Percentiles rank a stretch among this genome's conserved stretches.
These are phyloP conservation scores for Halocaridina rubra DNA, from an alignment of 2,888 invertebrate genomes.

Conservation along the genomic window DNA sequence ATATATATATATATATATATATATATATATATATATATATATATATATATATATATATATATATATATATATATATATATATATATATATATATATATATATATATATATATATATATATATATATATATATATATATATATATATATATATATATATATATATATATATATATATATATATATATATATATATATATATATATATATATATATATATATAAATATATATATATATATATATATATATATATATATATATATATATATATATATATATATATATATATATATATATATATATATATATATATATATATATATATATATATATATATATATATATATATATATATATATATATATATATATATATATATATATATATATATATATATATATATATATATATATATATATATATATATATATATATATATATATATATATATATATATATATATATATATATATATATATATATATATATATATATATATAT, in stretches of 20 bases:
- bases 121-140: neutral
- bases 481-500: neutral
- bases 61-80: neutral
- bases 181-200: neutral
- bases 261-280: neutral
- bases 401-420: neutral
- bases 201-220: neutral
- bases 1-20: neutral
- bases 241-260: neutral
- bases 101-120: slow-evolving; percentile 8
- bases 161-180: neutral
- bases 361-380: neutral
- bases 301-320: neutral
- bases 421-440: neutral
- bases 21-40: neutral
- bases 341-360: neutral
- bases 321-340: neutral
- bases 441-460: neutral
- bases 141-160: neutral
- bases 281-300: neutral
- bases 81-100: slow-evolving; percentile 8
- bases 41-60: neutral
- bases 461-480: neutral
- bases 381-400: neutral
- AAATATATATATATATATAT: neutral